Evolutionary conservation across 35 echinoderm and acorn worm genomes (phyloP).

Genomic region (Apostichopus parvimensis): DNA sequence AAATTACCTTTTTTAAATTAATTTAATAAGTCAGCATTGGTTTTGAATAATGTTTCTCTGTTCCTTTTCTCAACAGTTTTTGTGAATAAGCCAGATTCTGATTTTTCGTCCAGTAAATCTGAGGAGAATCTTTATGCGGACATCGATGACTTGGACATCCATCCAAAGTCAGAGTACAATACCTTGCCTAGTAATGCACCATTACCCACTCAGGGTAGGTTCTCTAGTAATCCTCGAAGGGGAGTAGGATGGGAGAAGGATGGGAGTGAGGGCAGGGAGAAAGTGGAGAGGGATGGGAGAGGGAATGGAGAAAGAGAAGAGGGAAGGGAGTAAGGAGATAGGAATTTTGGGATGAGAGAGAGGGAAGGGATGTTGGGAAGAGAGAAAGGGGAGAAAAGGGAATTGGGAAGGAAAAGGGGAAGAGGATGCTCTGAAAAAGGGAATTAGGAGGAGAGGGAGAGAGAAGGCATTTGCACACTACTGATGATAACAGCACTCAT

Average conservation of each 20-base stretch:
- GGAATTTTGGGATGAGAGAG: neutral
- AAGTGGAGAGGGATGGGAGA: no score
- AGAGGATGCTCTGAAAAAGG: neutral
- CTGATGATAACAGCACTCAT: neutral
- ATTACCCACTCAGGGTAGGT: neutral
- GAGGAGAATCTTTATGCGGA: slow-evolving; percentile 39
- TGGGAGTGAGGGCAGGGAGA: no score
- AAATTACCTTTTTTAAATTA: no score
- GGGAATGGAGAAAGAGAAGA: no score
- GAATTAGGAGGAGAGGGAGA: neutral
- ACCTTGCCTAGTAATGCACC: slow-evolving; percentile 38
- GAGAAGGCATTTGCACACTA: neutral
- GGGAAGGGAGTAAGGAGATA: neutral
- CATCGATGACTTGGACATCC: slow-evolving; percentile 36
- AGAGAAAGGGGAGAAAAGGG: neutral
- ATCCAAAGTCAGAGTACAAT: slow-evolving; percentile 34
- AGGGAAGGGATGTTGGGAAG: neutral
- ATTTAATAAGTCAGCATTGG: no score
- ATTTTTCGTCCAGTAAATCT: neutral
- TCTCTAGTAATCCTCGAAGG: neutral
- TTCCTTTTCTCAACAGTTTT: slow-evolving; percentile 6
- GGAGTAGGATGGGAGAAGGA: neutral
- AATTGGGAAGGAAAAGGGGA: no score
- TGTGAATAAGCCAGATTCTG: slow-evolving; percentile 24
- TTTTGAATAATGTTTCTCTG: no score